phyloP scores from a whole-genome alignment of 1,140 invertebrate species.

The Leptonema lineaticorne region DNA sequence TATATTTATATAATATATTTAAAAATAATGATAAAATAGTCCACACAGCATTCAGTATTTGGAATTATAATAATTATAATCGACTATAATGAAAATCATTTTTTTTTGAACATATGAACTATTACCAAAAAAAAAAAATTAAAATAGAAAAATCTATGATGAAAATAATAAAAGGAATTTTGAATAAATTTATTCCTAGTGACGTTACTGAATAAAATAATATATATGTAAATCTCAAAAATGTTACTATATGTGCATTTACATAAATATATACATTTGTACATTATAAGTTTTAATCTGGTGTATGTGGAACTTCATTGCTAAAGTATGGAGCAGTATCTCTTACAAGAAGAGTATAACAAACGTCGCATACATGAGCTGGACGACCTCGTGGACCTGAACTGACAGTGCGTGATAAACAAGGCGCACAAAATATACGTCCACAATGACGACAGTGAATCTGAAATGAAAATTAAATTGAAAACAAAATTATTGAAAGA shows the following conservation, averaged over 20 bases:
- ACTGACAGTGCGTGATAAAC: conserved; percentile 76
- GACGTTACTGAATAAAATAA: too few relatives aligned
- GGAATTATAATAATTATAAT: too few relatives aligned
- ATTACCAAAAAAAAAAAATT: too few relatives aligned
- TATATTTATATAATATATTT: too few relatives aligned
- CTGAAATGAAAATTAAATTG: conserved; percentile 57
- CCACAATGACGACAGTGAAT: conserved; percentile 94
- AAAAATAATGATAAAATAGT: too few relatives aligned
- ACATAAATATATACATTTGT: background rate
- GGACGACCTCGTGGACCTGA: conserved; percentile 84
- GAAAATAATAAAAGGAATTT: too few relatives aligned
- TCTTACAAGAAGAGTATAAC: conserved; percentile 92
- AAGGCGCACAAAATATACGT: conserved; percentile 89
- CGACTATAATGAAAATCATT: too few relatives aligned
- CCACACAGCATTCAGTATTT: too few relatives aligned
- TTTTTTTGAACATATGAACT: too few relatives aligned
- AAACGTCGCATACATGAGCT: conserved; percentile 93
- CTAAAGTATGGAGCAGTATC: conserved; percentile 95
- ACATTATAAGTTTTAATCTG: conserved; percentile 41
- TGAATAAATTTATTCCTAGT: too few relatives aligned
- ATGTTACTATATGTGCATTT: background rate
- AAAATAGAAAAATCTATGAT: too few relatives aligned
- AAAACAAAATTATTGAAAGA: background rate
- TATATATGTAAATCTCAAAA: background rate
- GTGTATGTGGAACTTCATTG: conserved; percentile 76